These are phyloP conservation scores for Tigriopus japonicus DNA, from an alignment of 1,140 invertebrate species.

Conservation along the genomic window DNA sequence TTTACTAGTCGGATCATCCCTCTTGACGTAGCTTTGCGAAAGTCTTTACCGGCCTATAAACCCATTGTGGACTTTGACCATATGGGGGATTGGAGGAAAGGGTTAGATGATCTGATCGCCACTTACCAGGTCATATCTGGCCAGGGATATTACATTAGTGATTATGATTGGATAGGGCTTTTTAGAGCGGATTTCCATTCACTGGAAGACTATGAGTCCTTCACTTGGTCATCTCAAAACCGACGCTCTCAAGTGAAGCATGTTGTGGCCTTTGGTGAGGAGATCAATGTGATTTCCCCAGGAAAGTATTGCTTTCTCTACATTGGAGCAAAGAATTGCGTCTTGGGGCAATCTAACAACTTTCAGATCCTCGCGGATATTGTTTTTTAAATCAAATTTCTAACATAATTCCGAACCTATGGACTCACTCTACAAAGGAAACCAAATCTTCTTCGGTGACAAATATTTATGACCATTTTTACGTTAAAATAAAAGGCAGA, in stretches of 20 bases:
- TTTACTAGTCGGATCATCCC: background rate
- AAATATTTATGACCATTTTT: no score
- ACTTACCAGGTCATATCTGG: background rate
- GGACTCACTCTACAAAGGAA: no score
- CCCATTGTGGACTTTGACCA: background rate
- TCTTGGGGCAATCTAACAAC: background rate
- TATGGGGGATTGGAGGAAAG: background rate
- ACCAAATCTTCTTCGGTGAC: no score
- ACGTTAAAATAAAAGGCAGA: no score
- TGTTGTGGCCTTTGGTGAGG: background rate
- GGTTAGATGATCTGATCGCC: background rate
- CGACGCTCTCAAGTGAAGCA: background rate
- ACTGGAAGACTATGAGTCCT: background rate
- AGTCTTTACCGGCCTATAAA: background rate
- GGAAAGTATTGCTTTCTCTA: background rate
- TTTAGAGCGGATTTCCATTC: background rate
- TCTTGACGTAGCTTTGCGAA: background rate
- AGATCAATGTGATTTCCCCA: background rate
- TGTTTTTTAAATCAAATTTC: no score
- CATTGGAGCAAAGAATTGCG: background rate
- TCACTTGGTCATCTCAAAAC: background rate
- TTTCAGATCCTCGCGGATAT: no score
- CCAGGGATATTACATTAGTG: background rate
- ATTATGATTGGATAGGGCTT: background rate
- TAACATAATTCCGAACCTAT: no score